phyloP scores from a whole-genome alignment of 2,888 invertebrate genomes.

The Melanargia galathea region DNA sequence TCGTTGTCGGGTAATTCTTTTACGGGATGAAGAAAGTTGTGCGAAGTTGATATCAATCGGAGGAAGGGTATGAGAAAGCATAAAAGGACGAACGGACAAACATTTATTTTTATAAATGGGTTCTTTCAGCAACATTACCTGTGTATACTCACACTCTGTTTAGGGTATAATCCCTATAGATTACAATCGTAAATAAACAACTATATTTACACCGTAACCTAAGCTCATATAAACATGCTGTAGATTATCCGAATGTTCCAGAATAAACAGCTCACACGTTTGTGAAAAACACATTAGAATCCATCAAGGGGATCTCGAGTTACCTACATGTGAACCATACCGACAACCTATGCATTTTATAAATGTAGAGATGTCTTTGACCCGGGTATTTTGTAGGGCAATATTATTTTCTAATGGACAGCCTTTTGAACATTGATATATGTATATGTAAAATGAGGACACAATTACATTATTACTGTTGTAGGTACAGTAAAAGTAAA shows the following conservation, averaged over 20 bases:
- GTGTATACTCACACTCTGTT: no score
- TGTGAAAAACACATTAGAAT: conserved; percentile 12
- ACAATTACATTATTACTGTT: no score
- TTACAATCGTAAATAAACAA: neutral
- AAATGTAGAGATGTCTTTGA: neutral
- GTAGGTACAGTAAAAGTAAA: no score
- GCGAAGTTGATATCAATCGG: no score
- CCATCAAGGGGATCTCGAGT: conserved; percentile 14
- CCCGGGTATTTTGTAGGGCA: neutral
- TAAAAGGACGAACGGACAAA: no score
- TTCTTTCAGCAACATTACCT: no score
- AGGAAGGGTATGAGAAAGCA: no score
- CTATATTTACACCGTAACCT: neutral
- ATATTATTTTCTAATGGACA: neutral
- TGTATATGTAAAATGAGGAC: no score
- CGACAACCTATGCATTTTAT: conserved; percentile 2
- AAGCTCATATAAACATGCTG: conserved; percentile 1
- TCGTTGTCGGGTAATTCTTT: no score
- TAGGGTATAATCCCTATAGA: no score
- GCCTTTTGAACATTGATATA: neutral
- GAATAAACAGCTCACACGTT: conserved; percentile 1
- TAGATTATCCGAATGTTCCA: neutral
- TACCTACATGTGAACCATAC: neutral
- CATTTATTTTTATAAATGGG: no score
- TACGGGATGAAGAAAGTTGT: no score